Evolutionary conservation across 2,888 invertebrate species (phyloP).

Genomic region (Drosophila kambysellisi): DNA sequence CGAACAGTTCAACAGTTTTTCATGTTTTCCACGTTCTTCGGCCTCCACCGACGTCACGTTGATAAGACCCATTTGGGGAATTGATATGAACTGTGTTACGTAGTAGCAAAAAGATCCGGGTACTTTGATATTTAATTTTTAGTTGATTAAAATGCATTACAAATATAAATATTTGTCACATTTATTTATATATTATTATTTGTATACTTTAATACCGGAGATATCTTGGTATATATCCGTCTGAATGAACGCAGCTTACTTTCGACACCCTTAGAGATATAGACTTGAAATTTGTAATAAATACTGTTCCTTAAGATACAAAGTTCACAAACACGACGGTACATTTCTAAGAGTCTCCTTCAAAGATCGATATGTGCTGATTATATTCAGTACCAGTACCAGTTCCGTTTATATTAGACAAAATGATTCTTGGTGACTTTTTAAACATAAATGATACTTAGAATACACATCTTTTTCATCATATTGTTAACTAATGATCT

Average conservation of each 20-base stretch:
- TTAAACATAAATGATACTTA: not conserved
- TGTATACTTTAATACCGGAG: not conserved
- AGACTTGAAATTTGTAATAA: no score
- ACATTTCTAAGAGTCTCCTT: no score
- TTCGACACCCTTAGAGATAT: no score
- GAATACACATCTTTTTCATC: not conserved
- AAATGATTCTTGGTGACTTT: not conserved
- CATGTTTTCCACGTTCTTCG: not conserved
- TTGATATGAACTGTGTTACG: not conserved
- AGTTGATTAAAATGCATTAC: not conserved
- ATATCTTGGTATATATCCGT: no score
- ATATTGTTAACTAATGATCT: not conserved
- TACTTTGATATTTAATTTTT: not conserved
- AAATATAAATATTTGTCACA: conserved; percentile 3
- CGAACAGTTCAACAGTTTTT: not conserved
- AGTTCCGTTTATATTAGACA: not conserved
- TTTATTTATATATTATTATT: not conserved
- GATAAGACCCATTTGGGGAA: not conserved
- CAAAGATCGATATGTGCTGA: no score
- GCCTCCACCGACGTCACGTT: not conserved
- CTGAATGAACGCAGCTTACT: no score
- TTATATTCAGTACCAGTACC: no score
- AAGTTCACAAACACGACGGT: no score
- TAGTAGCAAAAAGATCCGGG: not conserved
- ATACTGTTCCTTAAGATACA: no score